Evolutionary conservation across 2,888 invertebrate genomes (phyloP).

Genomic region (Oscheius sp.): DNA sequence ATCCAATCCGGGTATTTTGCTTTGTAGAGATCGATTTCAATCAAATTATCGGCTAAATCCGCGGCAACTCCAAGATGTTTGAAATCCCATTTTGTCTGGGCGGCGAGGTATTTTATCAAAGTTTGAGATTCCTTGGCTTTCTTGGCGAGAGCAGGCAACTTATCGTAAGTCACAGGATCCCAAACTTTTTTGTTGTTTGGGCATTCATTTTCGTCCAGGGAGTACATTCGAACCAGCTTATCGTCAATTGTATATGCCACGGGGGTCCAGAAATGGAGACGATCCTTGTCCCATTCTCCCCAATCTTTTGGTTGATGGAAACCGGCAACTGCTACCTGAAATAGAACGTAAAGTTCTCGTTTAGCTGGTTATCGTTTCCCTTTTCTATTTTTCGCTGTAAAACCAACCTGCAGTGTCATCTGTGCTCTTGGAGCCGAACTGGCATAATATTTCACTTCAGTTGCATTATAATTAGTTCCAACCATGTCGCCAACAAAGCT

Average conservation of each 20-base stretch:
- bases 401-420: slow-evolving; percentile 49
- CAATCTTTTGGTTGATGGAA: slow-evolving; percentile 52
- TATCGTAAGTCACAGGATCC: slow-evolving; percentile 41
- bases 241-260: slow-evolving; percentile 65
- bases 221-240: slow-evolving; percentile 65
- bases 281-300: slow-evolving; percentile 56
- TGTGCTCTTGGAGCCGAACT: slow-evolving; percentile 56
- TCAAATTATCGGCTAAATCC: slow-evolving; percentile 53
- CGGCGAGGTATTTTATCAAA: slow-evolving; percentile 48
- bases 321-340: slow-evolving; percentile 55
- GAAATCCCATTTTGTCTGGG: slow-evolving; percentile 54
- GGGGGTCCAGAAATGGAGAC: slow-evolving; percentile 55
- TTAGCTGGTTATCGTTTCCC: neutral
- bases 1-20: slow-evolving; percentile 44
- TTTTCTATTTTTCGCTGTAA: neutral
- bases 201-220: slow-evolving; percentile 9
- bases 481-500: slow-evolving; percentile 38
- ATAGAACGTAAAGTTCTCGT: neutral
- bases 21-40: slow-evolving; percentile 39
- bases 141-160: slow-evolving; percentile 38
- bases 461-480: slow-evolving; percentile 27
- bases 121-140: slow-evolving; percentile 21
- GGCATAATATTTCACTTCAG: slow-evolving; percentile 45
- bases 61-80: slow-evolving; percentile 42
- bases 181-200: slow-evolving; percentile 16